Evolutionary conservation across 2,888 invertebrate species (phyloP).

Genomic region (Willowsia nigromaculata): DNA sequence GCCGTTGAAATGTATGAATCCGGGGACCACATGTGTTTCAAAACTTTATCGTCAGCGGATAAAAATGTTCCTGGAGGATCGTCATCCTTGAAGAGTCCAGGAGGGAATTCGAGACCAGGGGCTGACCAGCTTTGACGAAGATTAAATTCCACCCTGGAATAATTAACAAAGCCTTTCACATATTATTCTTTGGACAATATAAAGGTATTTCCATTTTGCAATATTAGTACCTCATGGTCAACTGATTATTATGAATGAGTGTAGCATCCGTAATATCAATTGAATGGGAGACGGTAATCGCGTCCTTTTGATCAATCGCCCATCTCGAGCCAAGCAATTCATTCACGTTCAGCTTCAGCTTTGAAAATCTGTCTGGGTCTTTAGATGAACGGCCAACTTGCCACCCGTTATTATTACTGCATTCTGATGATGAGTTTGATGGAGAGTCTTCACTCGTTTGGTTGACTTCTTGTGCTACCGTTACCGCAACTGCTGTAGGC

Average conservation of each 20-base stretch:
- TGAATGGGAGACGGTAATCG: slow-evolving; percentile 89
- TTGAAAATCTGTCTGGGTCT: slow-evolving; percentile 14
- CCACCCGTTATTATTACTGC: too few relatives aligned
- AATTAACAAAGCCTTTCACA: too few relatives aligned
- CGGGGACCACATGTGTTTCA: slow-evolving; percentile 92
- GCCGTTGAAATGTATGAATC: slow-evolving; percentile 92
- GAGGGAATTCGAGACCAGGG: slow-evolving; percentile 86
- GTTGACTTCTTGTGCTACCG: too few relatives aligned
- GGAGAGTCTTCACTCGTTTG: too few relatives aligned
- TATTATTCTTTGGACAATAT: too few relatives aligned
- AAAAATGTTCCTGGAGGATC: slow-evolving; percentile 90
- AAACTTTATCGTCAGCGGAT: slow-evolving; percentile 88
- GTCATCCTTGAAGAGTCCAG: slow-evolving; percentile 89
- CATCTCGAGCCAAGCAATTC: slow-evolving; percentile 57
- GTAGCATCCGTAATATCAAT: slow-evolving; percentile 92
- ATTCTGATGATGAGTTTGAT: background rate
- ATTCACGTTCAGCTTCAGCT: background rate
- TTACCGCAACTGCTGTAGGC: too few relatives aligned
- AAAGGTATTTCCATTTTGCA: too few relatives aligned
- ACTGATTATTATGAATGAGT: slow-evolving; percentile 92
- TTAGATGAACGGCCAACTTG: background rate
- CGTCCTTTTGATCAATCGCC: slow-evolving; percentile 81
- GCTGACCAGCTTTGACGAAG: slow-evolving; percentile 91
- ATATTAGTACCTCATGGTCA: slow-evolving; percentile 88
- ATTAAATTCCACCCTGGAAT: slow-evolving; percentile 89